Conservation (phyloP, 2,113 vertebrate species). For the Prionailurus viverrinus region DNA sequence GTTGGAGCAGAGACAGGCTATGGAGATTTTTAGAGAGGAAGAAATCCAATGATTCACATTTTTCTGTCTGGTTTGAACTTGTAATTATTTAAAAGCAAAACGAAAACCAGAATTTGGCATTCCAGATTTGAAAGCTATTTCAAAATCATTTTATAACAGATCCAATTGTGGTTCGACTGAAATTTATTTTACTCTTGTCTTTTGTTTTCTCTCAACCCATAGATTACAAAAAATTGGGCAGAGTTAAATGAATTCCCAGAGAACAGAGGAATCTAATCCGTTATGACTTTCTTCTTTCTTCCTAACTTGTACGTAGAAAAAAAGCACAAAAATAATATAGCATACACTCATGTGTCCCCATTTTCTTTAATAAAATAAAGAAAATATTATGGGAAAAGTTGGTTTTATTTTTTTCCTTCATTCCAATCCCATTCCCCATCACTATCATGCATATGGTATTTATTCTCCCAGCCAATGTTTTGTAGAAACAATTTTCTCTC, state of each 20-base stretch:
- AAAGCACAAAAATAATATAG: conserved; percentile 19
- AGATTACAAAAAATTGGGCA: conserved; percentile 40
- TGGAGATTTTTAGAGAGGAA: not conserved
- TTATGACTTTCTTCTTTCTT: conserved; percentile 13
- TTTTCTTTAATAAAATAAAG: conserved; percentile 49
- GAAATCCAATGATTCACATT: not conserved
- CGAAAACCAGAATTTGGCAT: conserved; percentile 64
- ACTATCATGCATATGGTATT: not conserved
- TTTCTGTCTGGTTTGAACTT: conserved; percentile 54
- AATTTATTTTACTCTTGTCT: conserved; percentile 53
- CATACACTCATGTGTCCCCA: not conserved
- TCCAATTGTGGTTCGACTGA: not conserved
- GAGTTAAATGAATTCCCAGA: conserved; percentile 3
- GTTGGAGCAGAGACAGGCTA: not conserved
- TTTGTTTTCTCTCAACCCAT: conserved; percentile 34
- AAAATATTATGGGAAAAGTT: not conserved
- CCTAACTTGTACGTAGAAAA: conserved; percentile 31
- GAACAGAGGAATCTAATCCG: not conserved
- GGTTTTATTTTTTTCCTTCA: not conserved
- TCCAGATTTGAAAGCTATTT: conserved; percentile 62
- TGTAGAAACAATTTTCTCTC: not conserved
- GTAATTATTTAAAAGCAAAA: conserved; percentile 63
- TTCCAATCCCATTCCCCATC: not conserved
- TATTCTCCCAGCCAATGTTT: not conserved
- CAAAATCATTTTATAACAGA: conserved; percentile 44